phyloP scores from a whole-genome alignment of 2,888 invertebrate genomes.

The Calameuta pallipes region DNA sequence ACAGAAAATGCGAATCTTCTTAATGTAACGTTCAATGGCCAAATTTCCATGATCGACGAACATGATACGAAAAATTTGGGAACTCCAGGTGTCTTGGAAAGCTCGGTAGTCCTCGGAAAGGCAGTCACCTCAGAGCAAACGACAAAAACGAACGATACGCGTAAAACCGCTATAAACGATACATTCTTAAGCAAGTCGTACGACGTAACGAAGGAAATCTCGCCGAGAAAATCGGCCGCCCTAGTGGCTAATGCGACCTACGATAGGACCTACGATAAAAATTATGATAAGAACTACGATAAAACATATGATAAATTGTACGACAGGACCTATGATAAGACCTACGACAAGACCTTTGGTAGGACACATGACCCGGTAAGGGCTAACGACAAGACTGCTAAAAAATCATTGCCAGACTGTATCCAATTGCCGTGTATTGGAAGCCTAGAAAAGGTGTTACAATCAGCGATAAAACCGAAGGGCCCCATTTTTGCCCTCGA shows the following conservation, averaged over 20 bases:
- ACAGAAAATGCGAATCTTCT: not conserved
- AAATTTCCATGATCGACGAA: not conserved
- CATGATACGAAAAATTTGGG: not conserved
- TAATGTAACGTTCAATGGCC: not conserved
- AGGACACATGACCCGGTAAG: not conserved
- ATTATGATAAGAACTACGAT: not conserved
- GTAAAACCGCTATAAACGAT: not conserved
- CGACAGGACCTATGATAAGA: not conserved
- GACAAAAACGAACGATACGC: not conserved
- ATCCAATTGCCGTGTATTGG: not conserved
- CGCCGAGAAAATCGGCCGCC: not conserved
- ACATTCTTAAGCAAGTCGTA: not conserved
- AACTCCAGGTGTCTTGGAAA: not conserved
- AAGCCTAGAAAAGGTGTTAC: constrained; percentile 8
- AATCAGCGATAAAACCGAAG: constrained; percentile 8
- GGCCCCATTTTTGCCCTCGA: constrained; percentile 15
- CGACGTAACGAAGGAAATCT: not conserved
- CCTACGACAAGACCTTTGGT: not conserved
- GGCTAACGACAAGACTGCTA: not conserved
- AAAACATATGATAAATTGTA: not conserved
- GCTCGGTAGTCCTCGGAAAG: not conserved
- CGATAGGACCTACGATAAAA: not conserved
- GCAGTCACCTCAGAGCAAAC: not conserved
- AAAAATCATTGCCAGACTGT: not conserved
- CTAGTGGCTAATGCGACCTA: not conserved